A percentile compares a stretch with the other conserved stretches of the same genome.
These are phyloP conservation scores for Cossypha heuglini DNA, from an alignment of 2,797 vertebrate genomes.

Conservation along the genomic window DNA sequence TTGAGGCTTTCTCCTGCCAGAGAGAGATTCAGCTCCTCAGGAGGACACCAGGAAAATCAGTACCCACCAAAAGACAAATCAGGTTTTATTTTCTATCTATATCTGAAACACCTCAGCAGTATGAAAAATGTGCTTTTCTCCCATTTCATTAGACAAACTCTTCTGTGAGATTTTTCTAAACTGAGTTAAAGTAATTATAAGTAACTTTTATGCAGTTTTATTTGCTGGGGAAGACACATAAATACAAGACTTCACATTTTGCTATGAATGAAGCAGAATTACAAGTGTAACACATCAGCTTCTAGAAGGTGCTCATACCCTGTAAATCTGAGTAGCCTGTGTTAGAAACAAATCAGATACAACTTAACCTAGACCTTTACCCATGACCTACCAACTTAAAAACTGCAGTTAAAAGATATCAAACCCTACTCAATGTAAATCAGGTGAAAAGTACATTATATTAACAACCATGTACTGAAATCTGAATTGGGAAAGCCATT, in stretches of 20 bases:
- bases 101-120: background rate
- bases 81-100: background rate
- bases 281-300: background rate
- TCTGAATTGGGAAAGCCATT: background rate
- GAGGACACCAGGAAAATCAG: background rate
- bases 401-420: background rate
- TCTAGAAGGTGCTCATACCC: background rate
- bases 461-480: background rate
- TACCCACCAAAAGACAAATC: fast-evolving
- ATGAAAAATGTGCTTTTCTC: background rate
- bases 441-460: background rate
- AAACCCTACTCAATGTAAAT: background rate
- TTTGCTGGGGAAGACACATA: background rate
- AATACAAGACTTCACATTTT: background rate
- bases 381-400: background rate
- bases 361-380: background rate
- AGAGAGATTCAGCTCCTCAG: background rate
- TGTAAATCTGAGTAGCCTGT: background rate
- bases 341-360: background rate
- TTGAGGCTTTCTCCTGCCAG: background rate
- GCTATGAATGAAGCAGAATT: background rate
- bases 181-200: background rate
- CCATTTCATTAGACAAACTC: background rate
- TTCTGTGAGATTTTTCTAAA: background rate
- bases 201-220: background rate